These are phyloP conservation scores for Catocala nupta DNA, from an alignment of 2,888 invertebrate species.

Conservation along the genomic window DNA sequence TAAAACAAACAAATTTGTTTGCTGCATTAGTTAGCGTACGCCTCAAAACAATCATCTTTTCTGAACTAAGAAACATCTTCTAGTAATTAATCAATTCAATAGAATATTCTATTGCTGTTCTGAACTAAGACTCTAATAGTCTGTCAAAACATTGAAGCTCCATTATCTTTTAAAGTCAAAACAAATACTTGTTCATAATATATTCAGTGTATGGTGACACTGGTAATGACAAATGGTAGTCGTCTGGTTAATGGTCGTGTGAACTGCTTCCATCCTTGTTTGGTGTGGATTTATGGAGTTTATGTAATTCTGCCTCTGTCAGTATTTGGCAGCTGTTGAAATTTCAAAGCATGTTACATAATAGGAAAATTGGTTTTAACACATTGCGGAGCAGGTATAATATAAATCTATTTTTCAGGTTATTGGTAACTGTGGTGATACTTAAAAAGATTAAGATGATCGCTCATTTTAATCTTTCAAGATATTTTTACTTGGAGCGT, in stretches of 20 bases:
- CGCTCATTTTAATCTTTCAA: no score
- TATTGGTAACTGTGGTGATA: no score
- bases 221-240: slow-evolving; percentile 19
- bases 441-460: no score
- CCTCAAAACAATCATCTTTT: no score
- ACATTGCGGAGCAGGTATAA: no score
- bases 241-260: slow-evolving; percentile 11
- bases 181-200: slow-evolving; percentile 21
- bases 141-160: slow-evolving; percentile 17
- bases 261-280: slow-evolving; percentile 18
- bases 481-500: no score
- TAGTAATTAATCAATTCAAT: slow-evolving; percentile 1
- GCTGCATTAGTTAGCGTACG: no score
- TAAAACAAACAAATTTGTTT: no score
- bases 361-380: no score
- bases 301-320: slow-evolving; percentile 3
- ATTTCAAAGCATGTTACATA: not conserved
- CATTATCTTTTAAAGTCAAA: slow-evolving; percentile 21
- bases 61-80: not conserved
- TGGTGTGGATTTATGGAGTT: not conserved
- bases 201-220: slow-evolving; percentile 12
- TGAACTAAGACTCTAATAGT: not conserved
- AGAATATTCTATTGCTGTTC: not conserved
- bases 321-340: not conserved
- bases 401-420: no score